These are phyloP conservation scores for Tor tambroides DNA, from an alignment of 2,113 vertebrate species.

Conservation along the genomic window DNA sequence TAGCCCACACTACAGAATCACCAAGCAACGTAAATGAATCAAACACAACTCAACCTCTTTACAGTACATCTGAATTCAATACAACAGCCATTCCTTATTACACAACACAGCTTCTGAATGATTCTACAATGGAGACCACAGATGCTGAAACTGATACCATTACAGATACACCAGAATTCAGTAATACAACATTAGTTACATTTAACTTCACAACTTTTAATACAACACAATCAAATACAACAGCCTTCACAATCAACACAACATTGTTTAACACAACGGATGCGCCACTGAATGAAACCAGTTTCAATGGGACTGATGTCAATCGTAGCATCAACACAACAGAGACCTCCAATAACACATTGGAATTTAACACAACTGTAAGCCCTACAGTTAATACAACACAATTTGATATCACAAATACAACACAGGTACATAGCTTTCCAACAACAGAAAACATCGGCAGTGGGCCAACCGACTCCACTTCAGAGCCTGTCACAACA, in stretches of 20 bases:
- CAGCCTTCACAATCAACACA: not conserved
- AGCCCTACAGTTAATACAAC: not conserved
- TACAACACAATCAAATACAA: not conserved
- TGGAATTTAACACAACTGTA: not conserved
- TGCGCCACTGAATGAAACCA: not conserved
- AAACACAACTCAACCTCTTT: not conserved
- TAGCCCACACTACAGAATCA: not conserved
- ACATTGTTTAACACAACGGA: not conserved
- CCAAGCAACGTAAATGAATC: not conserved
- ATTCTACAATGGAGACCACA: not conserved
- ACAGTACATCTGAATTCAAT: conserved; percentile 19
- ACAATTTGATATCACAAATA: not conserved
- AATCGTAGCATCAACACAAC: not conserved
- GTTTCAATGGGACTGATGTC: not conserved
- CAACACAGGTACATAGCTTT: conserved; percentile 7
- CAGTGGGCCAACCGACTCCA: not conserved
- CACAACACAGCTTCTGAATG: not conserved
- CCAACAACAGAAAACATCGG: not conserved
- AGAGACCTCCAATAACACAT: not conserved
- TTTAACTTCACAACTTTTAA: not conserved
- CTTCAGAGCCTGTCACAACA: conserved; percentile 9
- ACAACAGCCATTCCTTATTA: not conserved
- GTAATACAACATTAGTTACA: not conserved
- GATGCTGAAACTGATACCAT: not conserved
- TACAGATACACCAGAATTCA: not conserved